Percentiles rank a stretch among this genome's conserved stretches.
phyloP scores from a whole-genome alignment of 2,797 vertebrate genomes.

The Peromyscus eremicus region DNA sequence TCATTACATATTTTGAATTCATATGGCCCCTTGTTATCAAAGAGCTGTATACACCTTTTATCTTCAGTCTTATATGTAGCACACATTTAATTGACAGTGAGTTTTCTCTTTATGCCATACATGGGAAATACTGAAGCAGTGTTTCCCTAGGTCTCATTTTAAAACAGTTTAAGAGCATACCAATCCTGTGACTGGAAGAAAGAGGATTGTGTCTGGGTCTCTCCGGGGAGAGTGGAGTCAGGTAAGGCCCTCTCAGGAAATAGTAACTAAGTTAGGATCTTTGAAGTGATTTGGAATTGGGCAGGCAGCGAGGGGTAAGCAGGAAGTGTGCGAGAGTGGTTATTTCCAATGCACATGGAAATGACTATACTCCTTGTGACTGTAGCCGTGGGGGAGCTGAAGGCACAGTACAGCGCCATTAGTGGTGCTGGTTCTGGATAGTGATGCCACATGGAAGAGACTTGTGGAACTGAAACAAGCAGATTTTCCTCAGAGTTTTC shows the following conservation, averaged over 20 bases:
- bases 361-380: not conserved
- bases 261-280: not conserved
- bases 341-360: not conserved
- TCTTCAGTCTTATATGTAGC: slow-evolving; percentile 36
- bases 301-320: not conserved
- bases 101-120: not conserved
- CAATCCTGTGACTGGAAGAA: not conserved
- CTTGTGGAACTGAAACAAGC: not conserved
- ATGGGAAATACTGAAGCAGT: slow-evolving; percentile 27
- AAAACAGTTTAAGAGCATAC: not conserved
- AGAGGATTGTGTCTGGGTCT: not conserved
- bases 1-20: slow-evolving; percentile 62
- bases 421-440: not conserved
- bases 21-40: slow-evolving; percentile 53
- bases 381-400: not conserved
- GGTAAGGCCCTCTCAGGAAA: not conserved
- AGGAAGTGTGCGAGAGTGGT: not conserved
- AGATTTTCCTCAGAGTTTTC: not conserved
- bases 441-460: not conserved
- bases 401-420: rapidly evolving
- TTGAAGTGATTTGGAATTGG: not conserved
- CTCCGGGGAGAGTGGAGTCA: not conserved
- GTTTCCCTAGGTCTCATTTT: not conserved
- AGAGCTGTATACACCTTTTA: slow-evolving; percentile 53
- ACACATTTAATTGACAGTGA: slow-evolving; percentile 56